These are phyloP conservation scores for Penaeus chinensis DNA, from an alignment of 1,140 invertebrate genomes.

Conservation along the genomic window DNA sequence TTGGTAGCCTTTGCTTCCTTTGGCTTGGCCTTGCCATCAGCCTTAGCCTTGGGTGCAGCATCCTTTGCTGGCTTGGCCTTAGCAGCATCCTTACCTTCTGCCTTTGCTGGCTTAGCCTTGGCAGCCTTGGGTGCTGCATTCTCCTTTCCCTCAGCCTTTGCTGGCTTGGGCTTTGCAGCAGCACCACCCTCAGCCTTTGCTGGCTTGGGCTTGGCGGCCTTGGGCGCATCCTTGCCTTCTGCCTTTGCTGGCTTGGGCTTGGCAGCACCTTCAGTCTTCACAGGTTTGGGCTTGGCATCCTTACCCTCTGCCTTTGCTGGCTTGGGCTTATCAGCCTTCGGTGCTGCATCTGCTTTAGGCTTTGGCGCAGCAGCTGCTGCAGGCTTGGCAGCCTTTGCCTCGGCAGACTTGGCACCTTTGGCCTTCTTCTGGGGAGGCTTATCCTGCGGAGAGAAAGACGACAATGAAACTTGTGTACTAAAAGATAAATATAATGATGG, in stretches of 20 bases:
- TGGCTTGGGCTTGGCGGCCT: not conserved
- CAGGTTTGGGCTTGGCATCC: too few species aligned
- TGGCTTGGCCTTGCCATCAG: too few species aligned
- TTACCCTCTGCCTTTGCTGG: too few species aligned
- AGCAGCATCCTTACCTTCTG: not conserved
- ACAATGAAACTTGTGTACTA: too few species aligned
- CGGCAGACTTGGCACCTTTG: conserved; percentile 15
- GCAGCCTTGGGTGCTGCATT: not conserved
- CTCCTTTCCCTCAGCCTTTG: conserved; percentile 13
- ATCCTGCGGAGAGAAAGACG: too few species aligned
- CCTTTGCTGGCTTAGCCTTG: not conserved
- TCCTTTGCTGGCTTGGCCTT: conserved; percentile 29
- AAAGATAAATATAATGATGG: too few species aligned
- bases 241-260: too few species aligned
- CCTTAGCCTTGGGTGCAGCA: not conserved
- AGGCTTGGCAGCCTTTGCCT: conserved; percentile 26
- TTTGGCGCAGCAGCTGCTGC: conserved; percentile 9
- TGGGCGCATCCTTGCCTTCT: not conserved
- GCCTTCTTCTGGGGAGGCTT: not conserved
- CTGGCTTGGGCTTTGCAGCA: too few species aligned
- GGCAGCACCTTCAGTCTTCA: too few species aligned
- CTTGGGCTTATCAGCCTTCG: not conserved
- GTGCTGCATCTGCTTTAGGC: conserved; percentile 7
- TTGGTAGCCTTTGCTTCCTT: too few species aligned
- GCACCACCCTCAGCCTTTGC: too few species aligned